Base-by-base conservation (phyloP, 2,113 vertebrate genomes). In the Boleophthalmus pectinirostris region DNA sequence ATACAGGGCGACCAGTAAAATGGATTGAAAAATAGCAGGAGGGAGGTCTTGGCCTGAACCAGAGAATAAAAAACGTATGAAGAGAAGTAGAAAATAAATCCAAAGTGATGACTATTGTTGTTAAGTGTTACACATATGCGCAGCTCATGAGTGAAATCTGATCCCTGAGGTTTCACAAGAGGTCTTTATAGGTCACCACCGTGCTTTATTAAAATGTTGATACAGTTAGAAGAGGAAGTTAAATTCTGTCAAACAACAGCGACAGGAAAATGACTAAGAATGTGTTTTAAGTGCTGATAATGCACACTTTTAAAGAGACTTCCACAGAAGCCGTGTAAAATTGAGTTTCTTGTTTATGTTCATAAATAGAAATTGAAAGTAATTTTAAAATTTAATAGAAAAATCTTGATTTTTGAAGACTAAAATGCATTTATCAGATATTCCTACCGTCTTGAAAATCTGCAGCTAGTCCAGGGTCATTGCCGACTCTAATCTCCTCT, bases 1-100 rank as follows among this genome's bases (percentile, higher is more conserved):
- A 89, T 85, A 83, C 77, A 78, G 87, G 83, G 88, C 84, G 80
- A 74, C 80, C 88, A 87, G 86, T 87, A 88, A 88, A 92, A 89
- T 15, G 71, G 63, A 79, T 51, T 69, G 74, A 80, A 74, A 82
- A 82, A 87, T 77, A 87, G 79, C 75, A 74, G 83, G 75, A 88
- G 77, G 78, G 75, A 74, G 73, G 58, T 70, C 45, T 73, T 15
- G 14, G 72, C 63, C 56, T 20, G 51, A 68, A 72, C 47, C 16
- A 66, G 77, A 29, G 47, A 73, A 47, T 0, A n/a, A 58, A 78
- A 58, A 20, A 57, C 70, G 14, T 29, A 66, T 24, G 68, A 68
- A 54, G 54, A 81, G 66, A 77, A 73, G 20, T 70, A 29, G 20
- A 81, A 21, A 77, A 75, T 51, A 61, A 54, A 51, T 54, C 38